Percentiles rank a stretch among this genome's conserved stretches.
Conservation (phyloP, 2,113 vertebrate genomes). For the Mystacornis crossleyi region DNA sequence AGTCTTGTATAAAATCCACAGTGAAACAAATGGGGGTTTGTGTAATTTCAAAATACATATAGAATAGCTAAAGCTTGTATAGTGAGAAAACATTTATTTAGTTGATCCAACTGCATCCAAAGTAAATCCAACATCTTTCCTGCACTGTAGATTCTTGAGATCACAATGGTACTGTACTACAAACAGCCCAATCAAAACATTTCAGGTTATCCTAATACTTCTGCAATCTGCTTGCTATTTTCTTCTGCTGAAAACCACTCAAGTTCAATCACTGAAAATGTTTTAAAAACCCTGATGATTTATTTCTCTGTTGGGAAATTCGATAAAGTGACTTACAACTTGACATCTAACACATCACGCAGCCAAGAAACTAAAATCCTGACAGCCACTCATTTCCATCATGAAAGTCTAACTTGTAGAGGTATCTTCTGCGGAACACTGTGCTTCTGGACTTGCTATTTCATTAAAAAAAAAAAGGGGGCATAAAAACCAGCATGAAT, state of each 20-base stretch:
- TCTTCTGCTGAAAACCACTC: not conserved
- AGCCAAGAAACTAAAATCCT: conserved; percentile 19
- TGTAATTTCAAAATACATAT: not conserved
- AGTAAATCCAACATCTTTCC: not conserved
- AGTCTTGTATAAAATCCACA: not conserved
- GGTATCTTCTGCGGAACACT: not conserved
- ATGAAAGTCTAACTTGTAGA: not conserved
- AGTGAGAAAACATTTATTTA: not conserved
- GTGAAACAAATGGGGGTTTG: not conserved
- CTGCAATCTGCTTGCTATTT: not conserved
- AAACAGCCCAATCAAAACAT: not conserved
- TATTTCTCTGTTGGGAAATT: conserved; percentile 22
- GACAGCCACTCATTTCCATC: not conserved
- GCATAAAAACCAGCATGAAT: not conserved
- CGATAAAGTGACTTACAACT: not conserved
- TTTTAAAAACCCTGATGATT: conserved; percentile 19
- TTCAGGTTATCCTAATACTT: conserved; percentile 3
- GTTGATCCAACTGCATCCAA: not conserved
- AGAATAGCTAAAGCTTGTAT: not conserved
- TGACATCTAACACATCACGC: not conserved
- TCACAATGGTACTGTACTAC: not conserved
- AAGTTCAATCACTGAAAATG: not conserved
- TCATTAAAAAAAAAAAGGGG: not conserved
- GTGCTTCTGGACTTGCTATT: not conserved
- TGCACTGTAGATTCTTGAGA: not conserved